Evolutionary conservation across 1,140 invertebrate species (phyloP), one percentile per base, ranked within the genome.

Genomic region (Dendroctonus valens): DNA sequence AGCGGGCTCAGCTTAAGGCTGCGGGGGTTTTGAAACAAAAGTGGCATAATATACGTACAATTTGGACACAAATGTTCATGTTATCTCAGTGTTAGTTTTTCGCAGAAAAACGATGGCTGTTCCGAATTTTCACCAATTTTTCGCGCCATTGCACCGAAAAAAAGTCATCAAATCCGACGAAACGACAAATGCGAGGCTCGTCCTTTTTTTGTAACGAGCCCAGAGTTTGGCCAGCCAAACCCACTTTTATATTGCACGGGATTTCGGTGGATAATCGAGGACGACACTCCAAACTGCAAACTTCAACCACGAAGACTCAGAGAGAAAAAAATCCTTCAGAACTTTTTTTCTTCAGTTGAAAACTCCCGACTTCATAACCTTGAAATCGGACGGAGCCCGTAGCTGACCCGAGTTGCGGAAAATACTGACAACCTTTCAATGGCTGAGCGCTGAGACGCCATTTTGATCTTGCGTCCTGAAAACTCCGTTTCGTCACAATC

Each of bases 401-500:
- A 68, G 66, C 57, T 57, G 60, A 59, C 62, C 38, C 63, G 64
- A 65, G 64, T 46, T 59, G 55, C 44, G 54, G 42, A 62, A 58
- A 72, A 60, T 62, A 72, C 71, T 70, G 64, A 71, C 62, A 68
- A 68, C 65, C 12, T 46, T 46, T 65, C 59, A 68, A 64, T 26
- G 26, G 26, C 26, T 26, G 26, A 26, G 70, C 63, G 61, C 68
- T 57, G 26, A 12, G 48, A 64, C 71, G 74, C 74, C 74, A 75
- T 75, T 53, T 73, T 75, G 74, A 62, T 65, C 70, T 62, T 75
- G 74, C 74, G 74, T 73, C 67, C 68, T 72, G 55, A 14, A 44
- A 59, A 50, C 50, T 51, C 49, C 41, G 66, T 74, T 72, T 72
- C 74, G 74, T 74, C 70, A 75, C 74, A 75, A 75, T 75, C 74